These are phyloP conservation scores for Madoqua kirkii DNA, from an alignment of 2,113 vertebrate species.

Conservation along the genomic window DNA sequence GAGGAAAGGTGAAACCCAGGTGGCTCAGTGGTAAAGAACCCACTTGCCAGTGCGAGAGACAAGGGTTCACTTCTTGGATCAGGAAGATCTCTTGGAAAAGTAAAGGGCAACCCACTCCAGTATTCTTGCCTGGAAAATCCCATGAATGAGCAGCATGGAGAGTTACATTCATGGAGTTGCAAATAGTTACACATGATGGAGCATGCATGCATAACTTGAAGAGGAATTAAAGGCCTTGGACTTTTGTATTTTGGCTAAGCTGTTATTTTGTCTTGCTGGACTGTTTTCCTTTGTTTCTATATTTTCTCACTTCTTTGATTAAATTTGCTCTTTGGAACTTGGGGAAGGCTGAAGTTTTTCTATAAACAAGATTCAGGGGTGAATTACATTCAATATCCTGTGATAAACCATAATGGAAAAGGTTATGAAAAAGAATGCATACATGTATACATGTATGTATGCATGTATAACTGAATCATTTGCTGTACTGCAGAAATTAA, in stretches of 20 bases:
- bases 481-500: too few species aligned
- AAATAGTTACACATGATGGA: background rate
- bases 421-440: background rate
- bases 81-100: background rate
- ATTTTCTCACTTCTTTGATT: background rate
- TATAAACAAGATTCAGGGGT: background rate
- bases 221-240: background rate
- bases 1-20: background rate
- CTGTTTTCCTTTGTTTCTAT: background rate
- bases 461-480: too few species aligned
- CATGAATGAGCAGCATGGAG: background rate
- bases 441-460: background rate
- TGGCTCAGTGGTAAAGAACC: background rate
- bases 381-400: background rate
- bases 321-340: background rate
- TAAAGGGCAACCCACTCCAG: background rate
- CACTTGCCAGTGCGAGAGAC: background rate
- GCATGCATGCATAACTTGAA: background rate
- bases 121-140: background rate
- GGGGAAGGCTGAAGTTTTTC: background rate
- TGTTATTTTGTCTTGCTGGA: background rate
- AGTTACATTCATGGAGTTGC: background rate
- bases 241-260: background rate
- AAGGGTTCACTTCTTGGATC: background rate
- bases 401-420: background rate